Base-by-base conservation (phyloP, 2,888 invertebrate species). In the Drosophila algonquin region DNA sequence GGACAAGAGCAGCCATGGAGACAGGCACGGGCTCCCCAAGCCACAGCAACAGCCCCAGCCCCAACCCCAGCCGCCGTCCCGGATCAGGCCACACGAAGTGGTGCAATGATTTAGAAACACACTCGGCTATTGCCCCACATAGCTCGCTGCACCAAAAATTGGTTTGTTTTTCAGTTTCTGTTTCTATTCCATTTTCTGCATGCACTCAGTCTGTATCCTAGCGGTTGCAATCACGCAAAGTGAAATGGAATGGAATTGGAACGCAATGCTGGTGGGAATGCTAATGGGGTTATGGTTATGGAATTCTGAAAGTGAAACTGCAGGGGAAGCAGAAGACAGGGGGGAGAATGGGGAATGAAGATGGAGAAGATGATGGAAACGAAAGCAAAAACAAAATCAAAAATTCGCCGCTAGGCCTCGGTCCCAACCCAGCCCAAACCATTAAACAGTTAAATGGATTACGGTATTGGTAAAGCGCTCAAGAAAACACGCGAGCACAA, bases 381-480 rank as follows among this genome's bases (percentile, higher is more conserved):
- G 18, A 44, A 40, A 44, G 50, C 21, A 18, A 6, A 6, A 54
- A 44, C 21, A 18, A 48, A 27, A 44, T 50, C 21, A 40, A 45
- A 27, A 45, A 27, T 51, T 50, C 50, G 65, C 65, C 65, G 65
- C 65, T 65, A 73, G 53, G 54, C 55, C 73, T 57, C 44, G 24
- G 46, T 51, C 60, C 45, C 54, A 50, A 54, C 63, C 45, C 54
- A 50, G 56, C 62, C 55, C 67, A 62, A 61, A 47, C 44, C 21
- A 53, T 72, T 72, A 80, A 83, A 83, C 86, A 84, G 81, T 86
- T 83, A 86, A 83, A 63, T 79, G 58, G 79, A 81, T 83, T 86
- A 79, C 81, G 82, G 82, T 83, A 73, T 77, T 79, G 70, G 80
- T 64, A 72, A 68, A 58, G 64, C 50, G 57, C 53, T 5, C 62